Evolutionary conservation across 2,113 vertebrate genomes (phyloP).

Genomic region (Fregata magnificens): DNA sequence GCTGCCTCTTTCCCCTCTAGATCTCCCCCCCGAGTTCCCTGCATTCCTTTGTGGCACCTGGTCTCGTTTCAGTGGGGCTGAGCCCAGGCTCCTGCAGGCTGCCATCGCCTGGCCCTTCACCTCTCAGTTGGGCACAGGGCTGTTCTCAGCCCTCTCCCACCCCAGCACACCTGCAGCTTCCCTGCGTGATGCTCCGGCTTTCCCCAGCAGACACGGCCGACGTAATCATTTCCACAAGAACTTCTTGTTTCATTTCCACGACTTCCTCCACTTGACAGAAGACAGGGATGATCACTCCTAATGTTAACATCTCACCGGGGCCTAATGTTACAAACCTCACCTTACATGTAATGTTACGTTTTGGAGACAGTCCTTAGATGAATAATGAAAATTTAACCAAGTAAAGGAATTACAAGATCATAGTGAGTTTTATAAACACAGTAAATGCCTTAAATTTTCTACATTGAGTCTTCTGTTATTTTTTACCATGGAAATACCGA

Average conservation of each 20-base stretch:
- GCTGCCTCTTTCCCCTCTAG: neutral
- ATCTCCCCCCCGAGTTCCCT: fast-evolving
- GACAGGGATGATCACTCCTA: neutral
- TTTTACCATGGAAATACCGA: neutral
- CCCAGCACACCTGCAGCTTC: neutral
- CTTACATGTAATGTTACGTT: neutral
- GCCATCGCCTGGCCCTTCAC: neutral
- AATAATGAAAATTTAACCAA: constrained; percentile 38
- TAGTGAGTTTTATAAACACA: constrained; percentile 21
- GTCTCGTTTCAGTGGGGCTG: neutral
- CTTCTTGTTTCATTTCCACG: neutral
- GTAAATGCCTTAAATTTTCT: constrained; percentile 15
- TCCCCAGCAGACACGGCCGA: fast-evolving
- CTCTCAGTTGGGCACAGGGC: fast-evolving
- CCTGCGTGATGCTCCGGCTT: neutral
- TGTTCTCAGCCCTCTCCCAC: neutral
- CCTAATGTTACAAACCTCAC: neutral
- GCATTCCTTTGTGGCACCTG: fast-evolving
- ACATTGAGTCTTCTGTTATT: neutral
- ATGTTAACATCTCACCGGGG: neutral
- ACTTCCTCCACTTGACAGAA: neutral
- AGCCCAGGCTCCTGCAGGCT: neutral
- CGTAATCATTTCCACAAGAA: neutral
- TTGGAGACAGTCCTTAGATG: neutral
- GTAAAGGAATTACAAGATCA: neutral